Conservation (phyloP, 2,888 invertebrate species). For the Dexiosoma caninum region DNA sequence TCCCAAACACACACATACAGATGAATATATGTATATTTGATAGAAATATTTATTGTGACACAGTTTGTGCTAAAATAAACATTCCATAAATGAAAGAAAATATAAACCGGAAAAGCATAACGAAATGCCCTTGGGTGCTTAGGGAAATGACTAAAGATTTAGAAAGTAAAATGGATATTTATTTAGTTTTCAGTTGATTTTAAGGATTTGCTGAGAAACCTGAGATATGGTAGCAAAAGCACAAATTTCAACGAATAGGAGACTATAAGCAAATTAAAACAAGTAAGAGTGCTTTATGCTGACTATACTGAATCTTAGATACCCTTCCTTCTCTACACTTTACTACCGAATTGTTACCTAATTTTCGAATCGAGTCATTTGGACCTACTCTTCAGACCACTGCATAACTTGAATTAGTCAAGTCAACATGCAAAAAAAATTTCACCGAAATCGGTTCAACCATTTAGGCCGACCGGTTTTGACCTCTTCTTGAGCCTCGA, state of each 20-base stretch:
- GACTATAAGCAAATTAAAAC: not conserved
- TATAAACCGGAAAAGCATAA: constrained; percentile 7
- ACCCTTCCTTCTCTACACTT: no score
- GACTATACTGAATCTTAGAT: no score
- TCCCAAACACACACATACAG: not conserved
- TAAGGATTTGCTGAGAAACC: not conserved
- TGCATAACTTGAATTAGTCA: no score
- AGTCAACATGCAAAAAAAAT: no score
- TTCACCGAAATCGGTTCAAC: no score
- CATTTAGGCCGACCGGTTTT: no score
- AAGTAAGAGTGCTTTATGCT: no score
- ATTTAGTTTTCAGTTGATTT: not conserved
- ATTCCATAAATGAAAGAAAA: not conserved
- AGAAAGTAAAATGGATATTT: not conserved
- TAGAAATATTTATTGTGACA: constrained; percentile 13
- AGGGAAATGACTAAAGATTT: constrained; percentile 10
- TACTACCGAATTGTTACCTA: no score
- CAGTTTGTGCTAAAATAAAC: not conserved
- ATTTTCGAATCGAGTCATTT: no score
- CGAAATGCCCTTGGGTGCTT: constrained; percentile 16
- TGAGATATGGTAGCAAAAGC: not conserved
- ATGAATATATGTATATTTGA: not conserved
- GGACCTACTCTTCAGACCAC: no score
- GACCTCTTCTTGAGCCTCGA: no score
- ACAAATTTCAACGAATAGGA: not conserved